Conservation (phyloP, 2,888 invertebrate genomes). For the Cryptocheilus praepositus region DNA sequence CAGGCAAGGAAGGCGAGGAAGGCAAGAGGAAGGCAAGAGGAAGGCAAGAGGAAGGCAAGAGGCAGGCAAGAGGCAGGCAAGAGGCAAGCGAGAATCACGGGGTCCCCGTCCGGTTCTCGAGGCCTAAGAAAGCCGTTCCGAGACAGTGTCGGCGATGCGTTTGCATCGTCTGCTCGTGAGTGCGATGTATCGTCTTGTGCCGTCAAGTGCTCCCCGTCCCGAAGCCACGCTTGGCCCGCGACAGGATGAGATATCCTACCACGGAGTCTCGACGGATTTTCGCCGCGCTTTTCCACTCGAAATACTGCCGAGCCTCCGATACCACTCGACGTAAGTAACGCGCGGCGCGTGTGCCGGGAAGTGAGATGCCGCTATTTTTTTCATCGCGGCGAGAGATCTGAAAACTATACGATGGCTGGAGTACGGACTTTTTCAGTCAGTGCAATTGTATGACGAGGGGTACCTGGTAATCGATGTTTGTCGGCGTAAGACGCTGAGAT, state of each 20-base stretch:
- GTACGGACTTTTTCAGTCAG: no score
- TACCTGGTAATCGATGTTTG: no score
- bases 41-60: conserved; percentile 21
- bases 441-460: no score
- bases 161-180: conserved; percentile 41
- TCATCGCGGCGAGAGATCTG: no score
- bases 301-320: no score
- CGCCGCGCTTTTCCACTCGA: no score
- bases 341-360: no score
- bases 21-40: conserved; percentile 29
- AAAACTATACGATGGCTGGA: no score
- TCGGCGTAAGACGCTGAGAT: no score
- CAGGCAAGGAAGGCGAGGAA: conserved; percentile 16
- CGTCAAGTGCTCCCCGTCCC: neutral
- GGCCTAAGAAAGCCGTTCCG: conserved; percentile 33
- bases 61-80: conserved; percentile 38
- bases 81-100: conserved; percentile 16
- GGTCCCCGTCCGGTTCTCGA: conserved; percentile 46
- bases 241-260: neutral
- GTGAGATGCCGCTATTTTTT: no score
- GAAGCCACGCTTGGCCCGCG: neutral
- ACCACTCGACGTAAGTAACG: no score
- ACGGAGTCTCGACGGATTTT: neutral
- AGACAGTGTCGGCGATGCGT: conserved; percentile 53
- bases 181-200: conserved; percentile 7